Evolutionary conservation across 2,113 vertebrate species (phyloP).

Genomic region (Arizona elegans): DNA sequence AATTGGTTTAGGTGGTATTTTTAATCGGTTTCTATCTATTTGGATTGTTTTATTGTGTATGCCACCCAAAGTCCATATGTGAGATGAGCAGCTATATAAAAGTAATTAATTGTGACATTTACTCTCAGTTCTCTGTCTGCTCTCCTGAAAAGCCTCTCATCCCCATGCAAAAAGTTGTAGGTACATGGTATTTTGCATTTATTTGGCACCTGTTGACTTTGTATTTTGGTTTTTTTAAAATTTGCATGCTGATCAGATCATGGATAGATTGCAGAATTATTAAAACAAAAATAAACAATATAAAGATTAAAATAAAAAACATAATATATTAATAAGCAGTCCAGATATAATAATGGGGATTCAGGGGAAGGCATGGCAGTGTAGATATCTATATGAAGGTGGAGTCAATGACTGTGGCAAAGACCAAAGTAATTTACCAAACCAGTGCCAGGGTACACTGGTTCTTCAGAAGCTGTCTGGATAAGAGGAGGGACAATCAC

Average conservation of each 20-base stretch:
- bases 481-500: not conserved
- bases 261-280: not conserved
- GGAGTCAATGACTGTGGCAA: not conserved
- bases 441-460: not conserved
- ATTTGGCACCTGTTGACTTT: not conserved
- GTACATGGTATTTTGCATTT: not conserved
- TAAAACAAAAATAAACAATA: not conserved
- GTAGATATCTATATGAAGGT: not conserved
- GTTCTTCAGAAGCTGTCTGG: not conserved
- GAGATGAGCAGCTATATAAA: not conserved
- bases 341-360: not conserved
- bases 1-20: not conserved
- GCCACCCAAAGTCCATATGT: not conserved
- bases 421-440: not conserved
- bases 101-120: not conserved
- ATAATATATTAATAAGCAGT: not conserved
- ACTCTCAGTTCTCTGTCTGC: not conserved
- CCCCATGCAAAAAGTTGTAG: not conserved
- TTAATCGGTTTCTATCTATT: not conserved
- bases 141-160: not conserved
- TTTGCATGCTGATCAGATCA: not conserved
- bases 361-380: not conserved
- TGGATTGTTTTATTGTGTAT: not conserved
- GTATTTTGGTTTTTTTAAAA: not conserved
- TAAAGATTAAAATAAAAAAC: not conserved